Conservation (phyloP, 2,113 vertebrate genomes). For the Salvator merianae region DNA sequence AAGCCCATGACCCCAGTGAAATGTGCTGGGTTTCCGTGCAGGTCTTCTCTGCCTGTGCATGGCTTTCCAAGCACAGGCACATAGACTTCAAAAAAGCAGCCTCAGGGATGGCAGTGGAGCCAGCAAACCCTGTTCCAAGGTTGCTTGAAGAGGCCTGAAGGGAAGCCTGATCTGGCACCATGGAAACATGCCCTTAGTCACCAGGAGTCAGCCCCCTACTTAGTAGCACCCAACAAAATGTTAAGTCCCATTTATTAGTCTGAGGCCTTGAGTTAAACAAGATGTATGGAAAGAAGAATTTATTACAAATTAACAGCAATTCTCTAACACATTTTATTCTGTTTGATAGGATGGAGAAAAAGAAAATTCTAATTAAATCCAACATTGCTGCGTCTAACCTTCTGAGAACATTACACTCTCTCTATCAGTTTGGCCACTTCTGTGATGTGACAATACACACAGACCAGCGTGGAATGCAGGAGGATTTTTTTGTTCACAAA, state of each 20-base stretch:
- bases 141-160: too few relatives aligned
- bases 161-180: too few relatives aligned
- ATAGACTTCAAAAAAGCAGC: not conserved
- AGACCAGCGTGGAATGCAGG: conserved; percentile 56
- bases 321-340: not conserved
- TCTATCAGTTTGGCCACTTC: conserved; percentile 59
- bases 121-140: too few relatives aligned
- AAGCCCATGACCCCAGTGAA: too few relatives aligned
- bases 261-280: not conserved
- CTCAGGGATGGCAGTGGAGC: too few relatives aligned
- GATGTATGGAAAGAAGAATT: not conserved
- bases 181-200: too few relatives aligned
- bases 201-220: too few relatives aligned
- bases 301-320: not conserved
- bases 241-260: not conserved
- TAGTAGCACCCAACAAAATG: not conserved
- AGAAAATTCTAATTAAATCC: conserved; percentile 67
- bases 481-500: conserved; percentile 69
- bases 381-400: conserved; percentile 69
- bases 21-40: too few relatives aligned
- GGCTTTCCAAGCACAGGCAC: not conserved
- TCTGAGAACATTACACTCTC: conserved; percentile 62
- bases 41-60: too few relatives aligned
- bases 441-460: conserved; percentile 67
- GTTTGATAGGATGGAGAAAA: conserved; percentile 67